phyloP scores from a whole-genome alignment of 1,140 invertebrate genomes.

The Tachypleus tridentatus region DNA sequence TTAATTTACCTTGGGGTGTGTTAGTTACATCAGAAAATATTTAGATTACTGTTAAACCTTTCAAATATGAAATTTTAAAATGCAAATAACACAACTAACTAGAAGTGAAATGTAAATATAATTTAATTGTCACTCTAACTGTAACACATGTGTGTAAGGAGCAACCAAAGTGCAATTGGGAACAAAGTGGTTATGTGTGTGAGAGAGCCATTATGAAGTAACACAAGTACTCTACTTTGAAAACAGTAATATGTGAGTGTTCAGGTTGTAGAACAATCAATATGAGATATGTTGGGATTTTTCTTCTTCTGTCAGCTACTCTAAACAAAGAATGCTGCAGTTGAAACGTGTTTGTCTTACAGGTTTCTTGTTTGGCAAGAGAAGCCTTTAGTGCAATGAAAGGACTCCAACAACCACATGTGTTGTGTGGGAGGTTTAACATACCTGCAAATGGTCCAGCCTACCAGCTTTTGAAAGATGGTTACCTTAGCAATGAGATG shows the following conservation, averaged over 20 bases:
- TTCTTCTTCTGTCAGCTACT: not conserved
- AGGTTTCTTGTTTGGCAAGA: conserved; percentile 18
- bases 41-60: too few relatives aligned
- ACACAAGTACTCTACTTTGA: not conserved
- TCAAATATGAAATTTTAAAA: too few relatives aligned
- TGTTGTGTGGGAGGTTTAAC: conserved; percentile 20
- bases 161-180: too few relatives aligned
- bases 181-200: not conserved
- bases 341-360: not conserved
- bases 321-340: not conserved
- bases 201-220: not conserved
- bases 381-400: conserved; percentile 16
- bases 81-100: too few relatives aligned
- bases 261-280: not conserved
- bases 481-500: conserved; percentile 22
- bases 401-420: conserved; percentile 12
- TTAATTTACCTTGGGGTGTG: too few relatives aligned
- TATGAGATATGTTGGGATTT: not conserved
- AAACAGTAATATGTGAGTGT: not conserved
- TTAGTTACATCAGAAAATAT: too few relatives aligned
- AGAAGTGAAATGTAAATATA: too few relatives aligned
- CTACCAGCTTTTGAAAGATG: conserved; percentile 20
- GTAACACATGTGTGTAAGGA: too few relatives aligned
- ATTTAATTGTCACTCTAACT: too few relatives aligned
- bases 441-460: conserved; percentile 14